Conservation (phyloP, 2,888 invertebrate genomes). For the Schizotus pectinicornis region DNA sequence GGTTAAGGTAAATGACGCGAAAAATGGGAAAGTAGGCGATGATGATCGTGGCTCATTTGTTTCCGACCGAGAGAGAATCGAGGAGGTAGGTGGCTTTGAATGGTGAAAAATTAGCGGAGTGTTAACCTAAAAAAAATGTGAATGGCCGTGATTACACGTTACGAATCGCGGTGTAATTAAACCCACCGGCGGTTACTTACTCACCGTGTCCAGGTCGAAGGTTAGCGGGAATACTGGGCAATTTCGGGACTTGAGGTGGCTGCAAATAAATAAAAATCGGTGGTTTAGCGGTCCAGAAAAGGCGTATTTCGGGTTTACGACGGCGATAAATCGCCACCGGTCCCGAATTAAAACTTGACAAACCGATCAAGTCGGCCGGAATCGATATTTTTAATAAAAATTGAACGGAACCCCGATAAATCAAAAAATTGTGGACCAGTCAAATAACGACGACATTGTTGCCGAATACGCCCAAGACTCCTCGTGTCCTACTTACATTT, state of each 20-base stretch:
- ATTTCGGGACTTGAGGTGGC: slow-evolving; percentile 27
- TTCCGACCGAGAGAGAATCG: too few relatives aligned
- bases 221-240: background rate
- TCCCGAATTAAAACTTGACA: slow-evolving; percentile 24
- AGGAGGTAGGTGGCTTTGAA: too few relatives aligned
- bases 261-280: slow-evolving; percentile 35
- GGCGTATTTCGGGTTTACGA: background rate
- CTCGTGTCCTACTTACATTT: slow-evolving; percentile 54
- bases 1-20: slow-evolving; percentile 4
- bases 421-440: slow-evolving; percentile 53
- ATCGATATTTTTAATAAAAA: slow-evolving; percentile 56
- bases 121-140: background rate
- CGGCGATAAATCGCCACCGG: background rate
- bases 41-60: background rate
- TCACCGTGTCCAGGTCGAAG: too few relatives aligned
- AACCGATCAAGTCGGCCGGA: slow-evolving; percentile 29
- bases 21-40: background rate
- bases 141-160: too few relatives aligned
- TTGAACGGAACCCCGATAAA: slow-evolving; percentile 51
- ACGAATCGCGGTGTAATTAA: too few relatives aligned
- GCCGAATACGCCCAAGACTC: slow-evolving; percentile 54
- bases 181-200: too few relatives aligned
- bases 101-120: background rate
- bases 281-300: background rate
- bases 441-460: slow-evolving; percentile 52